phyloP scores from a whole-genome alignment of 2,888 invertebrate genomes.

The Heliconius erato region DNA sequence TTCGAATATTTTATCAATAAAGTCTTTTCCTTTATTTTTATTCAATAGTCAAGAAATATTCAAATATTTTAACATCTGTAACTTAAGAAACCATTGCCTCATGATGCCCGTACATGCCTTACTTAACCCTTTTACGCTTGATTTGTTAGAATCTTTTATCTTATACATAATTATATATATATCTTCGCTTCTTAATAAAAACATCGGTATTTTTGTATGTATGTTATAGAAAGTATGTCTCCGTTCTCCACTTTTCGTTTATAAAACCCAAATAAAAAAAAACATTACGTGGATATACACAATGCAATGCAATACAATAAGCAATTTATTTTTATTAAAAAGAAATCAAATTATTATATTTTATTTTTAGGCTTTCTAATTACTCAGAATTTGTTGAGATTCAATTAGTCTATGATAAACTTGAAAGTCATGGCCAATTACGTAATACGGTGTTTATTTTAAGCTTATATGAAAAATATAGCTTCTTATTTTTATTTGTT shows the following conservation, averaged over 20 bases:
- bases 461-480: no score
- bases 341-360: background rate
- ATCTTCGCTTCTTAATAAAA: no score
- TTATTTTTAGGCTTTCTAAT: background rate
- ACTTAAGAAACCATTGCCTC: background rate
- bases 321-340: no score
- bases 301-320: no score
- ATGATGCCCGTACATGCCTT: background rate
- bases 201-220: background rate
- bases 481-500: no score
- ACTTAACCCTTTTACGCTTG: no score
- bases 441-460: no score
- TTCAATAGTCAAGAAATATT: background rate
- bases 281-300: background rate
- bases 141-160: no score
- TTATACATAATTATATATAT: background rate
- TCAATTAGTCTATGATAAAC: constrained; percentile 8
- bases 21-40: background rate
- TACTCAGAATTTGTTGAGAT: background rate
- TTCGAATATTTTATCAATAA: no score
- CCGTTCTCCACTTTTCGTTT: background rate
- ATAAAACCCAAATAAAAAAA: background rate
- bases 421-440: background rate
- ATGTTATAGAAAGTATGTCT: background rate
- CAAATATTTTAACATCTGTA: background rate